Percentiles rank a stretch among this genome's conserved stretches.
Conservation (phyloP, 2,888 invertebrate genomes). For the Eurytoma californica region DNA sequence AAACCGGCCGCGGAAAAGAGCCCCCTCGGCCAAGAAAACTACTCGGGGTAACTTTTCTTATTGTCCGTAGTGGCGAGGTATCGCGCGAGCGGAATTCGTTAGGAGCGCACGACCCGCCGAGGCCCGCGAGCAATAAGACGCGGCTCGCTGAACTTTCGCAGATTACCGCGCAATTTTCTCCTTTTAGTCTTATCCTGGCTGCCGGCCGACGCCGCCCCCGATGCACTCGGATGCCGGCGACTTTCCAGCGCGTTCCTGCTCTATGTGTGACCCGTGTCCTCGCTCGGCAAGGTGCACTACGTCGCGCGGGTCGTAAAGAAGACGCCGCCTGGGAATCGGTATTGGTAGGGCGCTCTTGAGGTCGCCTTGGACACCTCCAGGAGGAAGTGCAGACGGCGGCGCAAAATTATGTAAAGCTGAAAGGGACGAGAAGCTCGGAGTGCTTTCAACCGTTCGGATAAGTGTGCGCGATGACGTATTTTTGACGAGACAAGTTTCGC, state of each 20-base stretch:
- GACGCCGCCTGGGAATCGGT: no score
- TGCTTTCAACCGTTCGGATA: neutral
- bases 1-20: no score
- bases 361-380: no score
- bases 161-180: conserved; percentile 5
- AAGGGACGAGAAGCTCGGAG: neutral
- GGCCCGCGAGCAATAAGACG: no score
- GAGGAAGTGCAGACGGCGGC: neutral
- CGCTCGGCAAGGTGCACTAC: no score
- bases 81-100: neutral
- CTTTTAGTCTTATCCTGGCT: neutral
- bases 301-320: no score
- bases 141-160: neutral
- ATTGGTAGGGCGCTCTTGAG: no score
- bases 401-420: neutral
- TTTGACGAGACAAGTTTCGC: neutral
- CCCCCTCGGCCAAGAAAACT: neutral
- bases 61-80: neutral
- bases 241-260: neutral
- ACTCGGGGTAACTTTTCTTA: conserved; percentile 10
- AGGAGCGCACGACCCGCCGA: neutral
- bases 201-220: neutral
- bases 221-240: neutral
- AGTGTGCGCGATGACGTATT: neutral
- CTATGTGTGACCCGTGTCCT: no score